Conservation (phyloP, 2,888 invertebrate genomes). For the Andrena trimmerana region DNA sequence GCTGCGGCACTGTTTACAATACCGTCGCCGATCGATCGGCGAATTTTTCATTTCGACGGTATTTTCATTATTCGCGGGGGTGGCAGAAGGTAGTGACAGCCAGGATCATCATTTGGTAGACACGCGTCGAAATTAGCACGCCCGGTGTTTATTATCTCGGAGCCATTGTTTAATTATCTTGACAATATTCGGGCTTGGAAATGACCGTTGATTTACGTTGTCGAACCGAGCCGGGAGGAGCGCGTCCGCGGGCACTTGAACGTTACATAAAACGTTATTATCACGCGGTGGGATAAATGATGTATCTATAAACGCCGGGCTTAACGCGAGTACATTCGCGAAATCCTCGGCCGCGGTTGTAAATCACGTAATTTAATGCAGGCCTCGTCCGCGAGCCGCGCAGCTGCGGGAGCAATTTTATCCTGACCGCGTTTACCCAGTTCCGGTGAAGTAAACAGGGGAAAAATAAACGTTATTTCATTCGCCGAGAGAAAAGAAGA, state of each 20-base stretch:
- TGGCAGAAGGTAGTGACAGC: background rate
- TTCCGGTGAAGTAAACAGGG: constrained; percentile 17
- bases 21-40: background rate
- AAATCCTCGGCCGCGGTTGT: constrained; percentile 44
- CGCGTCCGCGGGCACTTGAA: constrained; percentile 10
- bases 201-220: constrained; percentile 50
- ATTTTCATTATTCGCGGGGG: background rate
- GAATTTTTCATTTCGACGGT: background rate
- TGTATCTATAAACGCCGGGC: constrained; percentile 62
- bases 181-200: constrained; percentile 54
- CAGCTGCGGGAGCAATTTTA: constrained; percentile 55
- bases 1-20: background rate
- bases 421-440: background rate
- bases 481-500: background rate
- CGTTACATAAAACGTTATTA: constrained; percentile 57
- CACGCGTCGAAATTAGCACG: constrained; percentile 30
- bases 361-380: constrained; percentile 65
- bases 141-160: constrained; percentile 41
- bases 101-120: background rate
- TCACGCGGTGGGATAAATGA: constrained; percentile 46
- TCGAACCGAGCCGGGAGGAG: constrained; percentile 20
- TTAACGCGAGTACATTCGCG: constrained; percentile 58
- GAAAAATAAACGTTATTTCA: background rate
- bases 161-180: constrained; percentile 61
- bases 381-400: constrained; percentile 22